Evolutionary conservation across 1,140 invertebrate species (phyloP), one percentile per base, ranked within the genome.

Genomic region (Drosophila setifemur): DNA sequence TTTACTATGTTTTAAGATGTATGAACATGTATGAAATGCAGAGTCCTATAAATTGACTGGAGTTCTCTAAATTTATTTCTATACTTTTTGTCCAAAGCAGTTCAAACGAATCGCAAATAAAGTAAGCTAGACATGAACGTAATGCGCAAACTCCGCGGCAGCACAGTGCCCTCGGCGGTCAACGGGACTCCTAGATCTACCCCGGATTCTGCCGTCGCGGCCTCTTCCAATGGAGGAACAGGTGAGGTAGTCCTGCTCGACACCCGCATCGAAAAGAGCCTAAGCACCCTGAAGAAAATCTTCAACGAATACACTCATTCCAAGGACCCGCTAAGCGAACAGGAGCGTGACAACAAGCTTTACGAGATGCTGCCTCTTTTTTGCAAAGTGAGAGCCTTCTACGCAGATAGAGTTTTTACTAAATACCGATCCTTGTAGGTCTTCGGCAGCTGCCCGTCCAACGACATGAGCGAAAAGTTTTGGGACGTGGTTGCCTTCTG

Each of bases 351-450:
- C 91, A 96, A 96, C 85, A 98, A 98, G 91, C 92, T 99, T 0
- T 99, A 99, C 91, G 98, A 98, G 91, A 98, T 99, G 97, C 92
- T 99, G 76, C 98, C 98, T 33, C 92, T 99, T 6, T 99, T 99
- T 92, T 98, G 97, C 92, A 99, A 99, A 94, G 98, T 98, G 93
- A 91, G 26, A 18, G 0, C 4, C 0, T 2, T 23, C 4, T 8
- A 4, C 12, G 0, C 8, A 5, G 3, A 1, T 0, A 9, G 1
- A 1, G 21, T 23, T 1, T 9, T 0, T 3, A 3, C 5, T 74
- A 8, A n/a, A 1, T 40, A 19, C 8, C 2, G 1, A 11, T 11
- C n/a, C 1, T 31, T 61, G 5, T 68, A 98, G 97, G 96, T 98
- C 40, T 98, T 98, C 92, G 96, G 96, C 52, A 95, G 96, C 73